These are phyloP conservation scores for Luehdorfia chinensis DNA, from an alignment of 1,140 invertebrate species.

Conservation along the genomic window DNA sequence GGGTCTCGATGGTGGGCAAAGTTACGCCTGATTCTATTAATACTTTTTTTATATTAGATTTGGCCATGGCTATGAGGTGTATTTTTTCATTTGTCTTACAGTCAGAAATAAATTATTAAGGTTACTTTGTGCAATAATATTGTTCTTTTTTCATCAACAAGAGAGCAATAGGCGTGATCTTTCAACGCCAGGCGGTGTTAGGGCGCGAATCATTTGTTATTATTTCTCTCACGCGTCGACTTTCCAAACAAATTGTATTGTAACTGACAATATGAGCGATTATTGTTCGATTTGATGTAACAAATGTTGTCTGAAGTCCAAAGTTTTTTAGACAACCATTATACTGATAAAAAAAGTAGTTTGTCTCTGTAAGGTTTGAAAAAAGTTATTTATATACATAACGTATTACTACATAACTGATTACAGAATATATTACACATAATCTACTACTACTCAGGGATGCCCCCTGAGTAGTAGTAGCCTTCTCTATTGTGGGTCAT, in stretches of 20 bases:
- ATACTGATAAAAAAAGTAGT: too few species aligned
- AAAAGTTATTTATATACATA: too few species aligned
- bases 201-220: conserved; percentile 75
- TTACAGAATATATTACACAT: too few species aligned
- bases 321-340: too few species aligned
- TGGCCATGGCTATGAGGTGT: not conserved
- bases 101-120: conserved; percentile 9
- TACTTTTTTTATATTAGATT: too few species aligned
- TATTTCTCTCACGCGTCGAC: conserved; percentile 72
- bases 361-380: too few species aligned
- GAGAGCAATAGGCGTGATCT: conserved; percentile 74
- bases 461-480: too few species aligned
- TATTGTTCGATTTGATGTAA: conserved; percentile 69
- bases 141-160: conserved; percentile 66
- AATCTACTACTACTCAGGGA: too few species aligned
- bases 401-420: too few species aligned
- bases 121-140: conserved; percentile 13
- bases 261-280: conserved; percentile 75
- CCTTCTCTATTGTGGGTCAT: too few species aligned
- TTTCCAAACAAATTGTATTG: conserved; percentile 74
- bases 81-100: not conserved
- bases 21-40: too few species aligned
- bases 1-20: too few species aligned
- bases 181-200: conserved; percentile 75
- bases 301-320: conserved; percentile 17